These are phyloP conservation scores for Heterochromis multidens DNA, from an alignment of 2,113 vertebrate genomes.

Conservation along the genomic window DNA sequence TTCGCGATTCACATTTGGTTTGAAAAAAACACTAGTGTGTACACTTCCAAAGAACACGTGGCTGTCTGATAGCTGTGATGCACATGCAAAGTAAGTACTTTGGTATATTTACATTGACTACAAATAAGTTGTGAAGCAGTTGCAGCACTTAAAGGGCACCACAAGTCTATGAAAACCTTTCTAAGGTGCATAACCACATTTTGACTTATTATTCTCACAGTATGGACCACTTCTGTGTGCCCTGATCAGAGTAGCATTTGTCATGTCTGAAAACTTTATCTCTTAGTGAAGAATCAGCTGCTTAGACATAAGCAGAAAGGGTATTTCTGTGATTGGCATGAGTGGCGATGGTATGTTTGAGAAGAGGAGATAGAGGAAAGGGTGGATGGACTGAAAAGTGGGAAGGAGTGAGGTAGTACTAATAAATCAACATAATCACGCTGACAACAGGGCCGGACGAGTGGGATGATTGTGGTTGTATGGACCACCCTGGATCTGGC, in stretches of 20 bases:
- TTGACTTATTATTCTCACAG: not conserved
- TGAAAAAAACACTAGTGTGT: not conserved
- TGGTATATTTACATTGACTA: not conserved
- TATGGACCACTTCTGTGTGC: not conserved
- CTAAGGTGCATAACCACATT: not conserved
- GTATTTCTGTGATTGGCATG: not conserved
- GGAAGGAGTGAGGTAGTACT: not conserved
- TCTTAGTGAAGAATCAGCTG: no score
- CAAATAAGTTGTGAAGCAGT: not conserved
- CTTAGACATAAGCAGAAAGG: no score
- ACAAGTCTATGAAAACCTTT: not conserved
- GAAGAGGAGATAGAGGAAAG: not conserved
- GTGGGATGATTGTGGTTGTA: not conserved
- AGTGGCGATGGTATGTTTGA: not conserved
- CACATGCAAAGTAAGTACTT: not conserved
- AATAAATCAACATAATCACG: slow-evolving; percentile 24
- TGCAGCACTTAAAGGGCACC: not conserved
- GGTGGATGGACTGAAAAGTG: not conserved
- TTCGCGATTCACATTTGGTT: not conserved
- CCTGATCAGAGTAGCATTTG: not conserved
- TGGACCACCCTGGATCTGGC: slow-evolving; percentile 42
- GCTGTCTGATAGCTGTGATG: not conserved
- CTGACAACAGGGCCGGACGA: not conserved
- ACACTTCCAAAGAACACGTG: not conserved
- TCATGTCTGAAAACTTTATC: not conserved